Conservation (phyloP, 2,888 invertebrate genomes). For the Epirrhoe tristata region DNA sequence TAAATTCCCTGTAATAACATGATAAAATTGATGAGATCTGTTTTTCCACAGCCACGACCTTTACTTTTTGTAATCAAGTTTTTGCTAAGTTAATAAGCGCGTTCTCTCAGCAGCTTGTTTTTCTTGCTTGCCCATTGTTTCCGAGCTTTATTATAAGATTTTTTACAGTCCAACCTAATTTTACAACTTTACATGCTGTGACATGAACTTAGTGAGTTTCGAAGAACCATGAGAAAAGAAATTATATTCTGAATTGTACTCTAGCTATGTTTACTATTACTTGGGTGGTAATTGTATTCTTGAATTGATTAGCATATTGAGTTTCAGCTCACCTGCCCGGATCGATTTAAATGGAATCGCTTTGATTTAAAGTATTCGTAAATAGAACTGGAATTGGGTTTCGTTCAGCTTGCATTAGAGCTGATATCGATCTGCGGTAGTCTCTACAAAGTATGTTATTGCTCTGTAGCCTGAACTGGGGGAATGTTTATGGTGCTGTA, state of each 20-base stretch:
- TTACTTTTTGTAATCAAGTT: conserved; percentile 29
- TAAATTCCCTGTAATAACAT: conserved; percentile 15
- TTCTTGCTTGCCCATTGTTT: conserved; percentile 28
- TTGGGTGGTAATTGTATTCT: conserved; percentile 19
- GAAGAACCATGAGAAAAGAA: conserved; percentile 1
- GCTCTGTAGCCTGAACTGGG: conserved; percentile 1
- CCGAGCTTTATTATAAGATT: conserved; percentile 21
- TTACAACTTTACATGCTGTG: conserved; percentile 16
- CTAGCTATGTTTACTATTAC: conserved; percentile 15
- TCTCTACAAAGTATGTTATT: conserved; percentile 17
- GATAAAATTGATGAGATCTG: conserved; percentile 27
- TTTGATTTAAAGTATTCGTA: conserved; percentile 30
- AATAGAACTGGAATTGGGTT: conserved; percentile 35
- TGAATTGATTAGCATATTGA: conserved; percentile 16
- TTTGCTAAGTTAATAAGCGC: conserved; percentile 30
- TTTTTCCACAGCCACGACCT: conserved; percentile 19
- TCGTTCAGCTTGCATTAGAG: conserved; percentile 26
- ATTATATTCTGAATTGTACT: conserved; percentile 4
- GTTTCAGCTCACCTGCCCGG: conserved; percentile 15
- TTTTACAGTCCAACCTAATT: conserved; percentile 25
- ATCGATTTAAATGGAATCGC: conserved; percentile 15
- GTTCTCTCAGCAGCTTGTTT: conserved; percentile 25
- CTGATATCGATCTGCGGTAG: conserved; percentile 21
- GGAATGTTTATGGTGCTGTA: not conserved
- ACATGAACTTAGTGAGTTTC: not conserved